phyloP scores from a whole-genome alignment of 2,797 vertebrate genomes.

The Otolemur crassicaudatus region DNA sequence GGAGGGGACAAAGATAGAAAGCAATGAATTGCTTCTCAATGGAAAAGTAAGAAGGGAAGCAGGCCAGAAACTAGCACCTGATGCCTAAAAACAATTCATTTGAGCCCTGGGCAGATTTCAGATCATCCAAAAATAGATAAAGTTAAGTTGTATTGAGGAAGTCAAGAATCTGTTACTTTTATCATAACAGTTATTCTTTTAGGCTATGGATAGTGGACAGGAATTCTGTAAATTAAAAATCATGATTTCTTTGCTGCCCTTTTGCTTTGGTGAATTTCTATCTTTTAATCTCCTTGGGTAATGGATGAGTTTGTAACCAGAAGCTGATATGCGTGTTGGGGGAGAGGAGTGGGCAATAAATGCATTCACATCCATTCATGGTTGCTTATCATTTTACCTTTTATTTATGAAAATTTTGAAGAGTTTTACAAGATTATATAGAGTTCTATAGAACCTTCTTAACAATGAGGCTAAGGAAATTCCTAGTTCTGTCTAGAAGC shows the following conservation, averaged over 20 bases:
- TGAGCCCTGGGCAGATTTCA: neutral
- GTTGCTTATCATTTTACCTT: neutral
- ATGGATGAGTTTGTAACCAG: neutral
- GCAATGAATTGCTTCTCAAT: constrained; percentile 25
- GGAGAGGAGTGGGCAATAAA: accelerated
- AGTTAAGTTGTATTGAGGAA: neutral
- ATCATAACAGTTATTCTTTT: neutral
- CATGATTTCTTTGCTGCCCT: neutral
- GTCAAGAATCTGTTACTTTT: neutral
- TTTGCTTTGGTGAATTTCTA: constrained; percentile 13
- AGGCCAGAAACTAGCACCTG: neutral
- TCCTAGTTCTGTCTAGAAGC: neutral
- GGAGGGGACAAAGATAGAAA: neutral
- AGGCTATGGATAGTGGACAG: neutral
- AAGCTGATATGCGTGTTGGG: neutral
- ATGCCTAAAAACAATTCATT: constrained; percentile 10
- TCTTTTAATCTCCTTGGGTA: neutral
- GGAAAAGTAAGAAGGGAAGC: neutral
- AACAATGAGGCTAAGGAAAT: neutral
- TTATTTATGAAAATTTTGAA: neutral
- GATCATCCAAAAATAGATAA: neutral
- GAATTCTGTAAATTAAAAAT: constrained; percentile 8
- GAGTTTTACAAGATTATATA: neutral
- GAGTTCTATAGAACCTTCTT: neutral
- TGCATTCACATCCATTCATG: neutral